Conservation (phyloP, 1,140 invertebrate species). For the Philopotamus ludificatus region DNA sequence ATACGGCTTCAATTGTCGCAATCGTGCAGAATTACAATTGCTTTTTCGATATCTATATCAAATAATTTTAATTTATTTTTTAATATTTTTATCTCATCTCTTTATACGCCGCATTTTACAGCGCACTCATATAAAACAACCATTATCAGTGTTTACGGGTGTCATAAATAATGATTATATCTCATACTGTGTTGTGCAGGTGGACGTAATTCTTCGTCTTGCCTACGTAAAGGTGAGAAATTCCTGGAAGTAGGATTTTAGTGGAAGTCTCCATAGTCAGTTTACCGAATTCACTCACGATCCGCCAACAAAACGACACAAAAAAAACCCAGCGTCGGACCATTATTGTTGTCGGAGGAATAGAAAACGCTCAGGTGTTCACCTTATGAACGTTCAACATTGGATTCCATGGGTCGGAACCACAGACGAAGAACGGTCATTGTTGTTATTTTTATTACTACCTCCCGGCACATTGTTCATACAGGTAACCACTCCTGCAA, state of each 20-base stretch:
- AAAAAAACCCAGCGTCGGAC: not conserved
- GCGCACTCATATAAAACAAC: not conserved
- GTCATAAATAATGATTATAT: not conserved
- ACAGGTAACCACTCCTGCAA: no score
- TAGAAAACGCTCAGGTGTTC: slow-evolving; percentile 26
- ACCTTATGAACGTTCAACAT: slow-evolving; percentile 2
- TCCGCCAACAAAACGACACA: slow-evolving; percentile 8
- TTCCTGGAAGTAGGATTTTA: slow-evolving; percentile 4
- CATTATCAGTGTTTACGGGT: not conserved
- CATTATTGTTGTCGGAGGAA: slow-evolving; percentile 18
- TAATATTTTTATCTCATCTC: not conserved
- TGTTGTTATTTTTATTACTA: slow-evolving; percentile 14
- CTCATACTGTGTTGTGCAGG: not conserved
- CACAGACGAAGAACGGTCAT: slow-evolving; percentile 8
- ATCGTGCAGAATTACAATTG: not conserved
- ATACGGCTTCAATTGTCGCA: slow-evolving; percentile 29
- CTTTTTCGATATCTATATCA: not conserved
- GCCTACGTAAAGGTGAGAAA: not conserved
- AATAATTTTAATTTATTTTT: not conserved
- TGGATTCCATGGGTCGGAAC: slow-evolving; percentile 7
- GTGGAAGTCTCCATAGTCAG: not conserved
- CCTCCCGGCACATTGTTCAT: not conserved
- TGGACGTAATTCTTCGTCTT: not conserved
- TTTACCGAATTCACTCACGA: slow-evolving; percentile 7
- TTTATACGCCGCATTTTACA: not conserved